Evolutionary conservation across 2,888 invertebrate genomes (phyloP).

Genomic region (Lepetodrilus schrolli): DNA sequence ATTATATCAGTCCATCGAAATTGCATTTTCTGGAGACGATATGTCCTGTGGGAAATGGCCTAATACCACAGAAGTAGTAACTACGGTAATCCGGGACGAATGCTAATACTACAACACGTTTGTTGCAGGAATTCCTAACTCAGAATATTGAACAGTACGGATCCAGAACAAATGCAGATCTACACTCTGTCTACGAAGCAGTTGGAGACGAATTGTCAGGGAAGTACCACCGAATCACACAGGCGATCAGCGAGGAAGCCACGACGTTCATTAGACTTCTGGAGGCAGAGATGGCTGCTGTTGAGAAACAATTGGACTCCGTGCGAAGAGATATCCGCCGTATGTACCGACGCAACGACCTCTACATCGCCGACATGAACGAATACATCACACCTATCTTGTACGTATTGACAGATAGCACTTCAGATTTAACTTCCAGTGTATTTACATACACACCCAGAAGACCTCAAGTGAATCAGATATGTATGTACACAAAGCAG

Average conservation of each 20-base stretch:
- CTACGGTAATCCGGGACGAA: too few species aligned
- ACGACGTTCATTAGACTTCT: slow-evolving; percentile 44
- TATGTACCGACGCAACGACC: slow-evolving; percentile 55
- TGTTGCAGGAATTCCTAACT: background rate
- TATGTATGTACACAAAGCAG: too few species aligned
- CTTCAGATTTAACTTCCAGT: too few species aligned
- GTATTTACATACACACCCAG: too few species aligned
- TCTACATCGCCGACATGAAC: slow-evolving; percentile 53
- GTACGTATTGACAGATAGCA: too few species aligned
- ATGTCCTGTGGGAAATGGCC: too few species aligned
- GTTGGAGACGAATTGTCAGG: slow-evolving; percentile 37
- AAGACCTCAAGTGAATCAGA: too few species aligned
- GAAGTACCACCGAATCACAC: slow-evolving; percentile 51
- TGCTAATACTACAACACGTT: too few species aligned
- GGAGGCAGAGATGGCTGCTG: slow-evolving; percentile 42
- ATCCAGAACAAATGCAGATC: background rate
- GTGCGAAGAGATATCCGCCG: slow-evolving; percentile 45
- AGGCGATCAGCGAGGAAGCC: slow-evolving; percentile 48
- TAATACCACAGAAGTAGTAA: too few species aligned
- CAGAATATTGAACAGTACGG: background rate
- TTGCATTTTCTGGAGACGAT: too few species aligned
- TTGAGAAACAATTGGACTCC: slow-evolving; percentile 42
- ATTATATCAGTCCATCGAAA: too few species aligned
- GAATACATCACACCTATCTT: background rate
- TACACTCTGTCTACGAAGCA: background rate